A percentile compares a stretch with the other conserved stretches of the same genome.
Evolutionary conservation across 92 coral and sea anemone genomes (phyloP).

Genomic region (Nematostella vectensis): DNA sequence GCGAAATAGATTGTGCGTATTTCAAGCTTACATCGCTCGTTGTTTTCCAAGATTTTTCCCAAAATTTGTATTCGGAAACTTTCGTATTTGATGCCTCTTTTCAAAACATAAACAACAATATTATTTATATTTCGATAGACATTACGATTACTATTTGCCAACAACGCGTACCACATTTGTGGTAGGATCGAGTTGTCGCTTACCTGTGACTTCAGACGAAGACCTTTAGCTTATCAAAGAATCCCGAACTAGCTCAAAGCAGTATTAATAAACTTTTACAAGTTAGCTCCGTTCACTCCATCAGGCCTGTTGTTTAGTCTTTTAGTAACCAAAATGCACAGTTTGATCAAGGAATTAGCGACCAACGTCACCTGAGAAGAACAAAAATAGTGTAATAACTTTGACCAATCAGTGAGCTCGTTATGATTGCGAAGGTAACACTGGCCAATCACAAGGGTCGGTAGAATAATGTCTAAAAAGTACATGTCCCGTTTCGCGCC

Average conservation of each 20-base stretch:
- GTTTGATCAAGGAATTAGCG: constrained; percentile 44
- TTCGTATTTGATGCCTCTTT: too few relatives aligned
- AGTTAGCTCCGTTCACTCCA: constrained; percentile 2
- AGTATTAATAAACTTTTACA: constrained; percentile 9
- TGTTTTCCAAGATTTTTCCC: too few relatives aligned
- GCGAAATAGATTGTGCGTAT: too few relatives aligned
- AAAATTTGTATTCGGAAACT: too few relatives aligned
- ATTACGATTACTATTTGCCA: too few relatives aligned
- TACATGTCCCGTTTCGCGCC: constrained; percentile 16
- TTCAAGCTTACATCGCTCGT: too few relatives aligned
- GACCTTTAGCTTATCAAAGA: too few relatives aligned
- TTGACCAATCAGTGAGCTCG: constrained; percentile 51
- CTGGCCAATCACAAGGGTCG: constrained; percentile 33
- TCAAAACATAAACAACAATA: too few relatives aligned
- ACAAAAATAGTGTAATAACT: constrained; percentile 31
- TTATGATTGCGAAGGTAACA: constrained; percentile 9
- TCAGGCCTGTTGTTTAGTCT: constrained; percentile 1
- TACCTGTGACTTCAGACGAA: too few relatives aligned
- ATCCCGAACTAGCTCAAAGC: neutral
- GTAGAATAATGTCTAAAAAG: constrained; percentile 11
- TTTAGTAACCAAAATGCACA: constrained; percentile 8
- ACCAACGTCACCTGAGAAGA: constrained; percentile 49
- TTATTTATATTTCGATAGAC: too few relatives aligned
- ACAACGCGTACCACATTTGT: too few relatives aligned
- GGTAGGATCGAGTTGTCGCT: too few relatives aligned